Evolutionary conservation across 2,797 vertebrate species (phyloP).

Genomic region (Hybognathus amarus): DNA sequence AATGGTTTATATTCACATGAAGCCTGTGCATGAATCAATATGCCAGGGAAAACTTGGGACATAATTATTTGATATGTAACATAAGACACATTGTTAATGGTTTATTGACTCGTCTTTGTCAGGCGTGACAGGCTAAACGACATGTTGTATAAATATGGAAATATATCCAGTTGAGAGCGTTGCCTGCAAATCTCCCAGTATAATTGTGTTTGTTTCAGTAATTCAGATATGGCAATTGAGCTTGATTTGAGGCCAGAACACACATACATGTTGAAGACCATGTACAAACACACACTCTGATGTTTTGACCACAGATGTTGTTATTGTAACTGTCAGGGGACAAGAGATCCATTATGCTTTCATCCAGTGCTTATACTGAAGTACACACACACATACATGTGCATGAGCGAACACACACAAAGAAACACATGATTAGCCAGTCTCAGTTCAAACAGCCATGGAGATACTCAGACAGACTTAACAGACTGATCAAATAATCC

Average conservation of each 20-base stretch:
- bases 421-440: slow-evolving; percentile 21
- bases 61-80: slow-evolving; percentile 28
- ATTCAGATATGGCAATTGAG: slow-evolving; percentile 11
- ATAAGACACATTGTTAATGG: not conserved
- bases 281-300: not conserved
- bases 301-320: slow-evolving; percentile 19
- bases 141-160: slow-evolving; percentile 20
- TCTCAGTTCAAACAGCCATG: slow-evolving; percentile 25
- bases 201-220: slow-evolving; percentile 36
- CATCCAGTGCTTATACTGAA: slow-evolving; percentile 27
- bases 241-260: slow-evolving; percentile 10
- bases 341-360: slow-evolving; percentile 35
- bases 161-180: not conserved
- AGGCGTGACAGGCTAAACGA: slow-evolving; percentile 3
- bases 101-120: slow-evolving; percentile 16
- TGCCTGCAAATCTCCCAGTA: not conserved
- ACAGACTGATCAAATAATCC: slow-evolving; percentile 34
- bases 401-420: slow-evolving; percentile 11
- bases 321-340: slow-evolving; percentile 15
- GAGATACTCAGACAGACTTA: slow-evolving; percentile 37
- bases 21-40: slow-evolving; percentile 6
- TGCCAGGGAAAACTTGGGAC: not conserved
- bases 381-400: not conserved
- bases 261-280: not conserved
- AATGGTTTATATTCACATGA: not conserved